Percentiles rank a stretch among this genome's conserved stretches.
Conservation (phyloP, 1,140 invertebrate species). For the Panulirus ornatus region DNA sequence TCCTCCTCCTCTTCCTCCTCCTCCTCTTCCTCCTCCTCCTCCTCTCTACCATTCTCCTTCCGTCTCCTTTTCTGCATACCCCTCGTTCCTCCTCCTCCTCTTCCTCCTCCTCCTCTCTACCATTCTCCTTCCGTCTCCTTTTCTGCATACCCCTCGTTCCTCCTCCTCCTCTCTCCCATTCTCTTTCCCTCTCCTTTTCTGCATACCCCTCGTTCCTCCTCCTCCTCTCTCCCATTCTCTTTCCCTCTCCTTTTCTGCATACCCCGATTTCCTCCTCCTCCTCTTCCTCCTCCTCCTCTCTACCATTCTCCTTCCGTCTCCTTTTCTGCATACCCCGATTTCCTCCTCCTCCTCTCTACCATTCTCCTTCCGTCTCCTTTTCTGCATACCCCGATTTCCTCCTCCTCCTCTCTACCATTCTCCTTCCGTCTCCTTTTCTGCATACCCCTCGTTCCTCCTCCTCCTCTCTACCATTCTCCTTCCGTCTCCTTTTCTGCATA, state of each 20-base stretch:
- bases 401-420: not conserved
- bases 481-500: not conserved
- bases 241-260: not conserved
- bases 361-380: not conserved
- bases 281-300: not conserved
- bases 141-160: not conserved
- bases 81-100: not conserved
- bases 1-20: no score
- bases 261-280: not conserved
- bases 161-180: not conserved
- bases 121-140: not conserved
- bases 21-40: no score
- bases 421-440: not conserved
- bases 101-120: not conserved
- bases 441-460: not conserved
- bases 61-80: no score
- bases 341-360: not conserved
- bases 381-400: no score
- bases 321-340: not conserved
- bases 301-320: not conserved
- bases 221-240: not conserved
- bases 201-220: not conserved
- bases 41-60: not conserved
- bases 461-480: slow-evolving; percentile 2
- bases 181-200: not conserved